Conservation (phyloP, 2,888 invertebrate species). For the Heliconius hortense region DNA sequence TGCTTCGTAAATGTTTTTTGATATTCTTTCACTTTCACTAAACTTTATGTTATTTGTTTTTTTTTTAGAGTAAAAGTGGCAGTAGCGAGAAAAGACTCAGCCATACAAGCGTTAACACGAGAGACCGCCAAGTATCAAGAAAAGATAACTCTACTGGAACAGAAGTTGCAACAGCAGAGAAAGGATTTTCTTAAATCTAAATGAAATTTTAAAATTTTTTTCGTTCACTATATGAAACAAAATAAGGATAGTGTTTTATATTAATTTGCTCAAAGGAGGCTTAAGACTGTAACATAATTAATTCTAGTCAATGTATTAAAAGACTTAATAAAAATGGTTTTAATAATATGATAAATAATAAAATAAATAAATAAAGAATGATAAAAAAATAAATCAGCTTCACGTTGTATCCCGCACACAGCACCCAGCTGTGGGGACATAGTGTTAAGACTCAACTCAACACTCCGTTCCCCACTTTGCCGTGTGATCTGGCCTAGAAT, state of each 20-base stretch:
- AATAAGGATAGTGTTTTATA: background rate
- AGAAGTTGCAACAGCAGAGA: constrained; percentile 89
- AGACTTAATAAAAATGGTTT: background rate
- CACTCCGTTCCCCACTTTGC: too few species aligned
- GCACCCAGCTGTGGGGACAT: too few species aligned
- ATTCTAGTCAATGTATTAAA: background rate
- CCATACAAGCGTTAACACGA: constrained; percentile 86
- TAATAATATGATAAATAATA: too few species aligned
- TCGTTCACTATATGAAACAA: background rate
- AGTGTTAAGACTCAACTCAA: too few species aligned
- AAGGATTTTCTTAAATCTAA: constrained; percentile 84
- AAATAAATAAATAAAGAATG: too few species aligned
- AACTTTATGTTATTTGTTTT: background rate
- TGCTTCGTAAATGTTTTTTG: too few species aligned
- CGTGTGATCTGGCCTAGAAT: too few species aligned
- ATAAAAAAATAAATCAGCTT: too few species aligned
- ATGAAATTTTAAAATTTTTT: constrained; percentile 52
- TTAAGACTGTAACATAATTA: constrained; percentile 1
- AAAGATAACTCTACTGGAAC: constrained; percentile 89
- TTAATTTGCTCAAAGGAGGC: background rate
- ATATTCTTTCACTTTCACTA: too few species aligned
- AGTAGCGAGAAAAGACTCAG: constrained; percentile 89
- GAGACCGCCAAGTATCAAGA: constrained; percentile 87
- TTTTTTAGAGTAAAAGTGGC: constrained; percentile 87
- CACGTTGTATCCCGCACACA: too few species aligned